These are phyloP conservation scores for Zaprionus obscuricornis DNA, from an alignment of 2,888 invertebrate species.

Conservation along the genomic window DNA sequence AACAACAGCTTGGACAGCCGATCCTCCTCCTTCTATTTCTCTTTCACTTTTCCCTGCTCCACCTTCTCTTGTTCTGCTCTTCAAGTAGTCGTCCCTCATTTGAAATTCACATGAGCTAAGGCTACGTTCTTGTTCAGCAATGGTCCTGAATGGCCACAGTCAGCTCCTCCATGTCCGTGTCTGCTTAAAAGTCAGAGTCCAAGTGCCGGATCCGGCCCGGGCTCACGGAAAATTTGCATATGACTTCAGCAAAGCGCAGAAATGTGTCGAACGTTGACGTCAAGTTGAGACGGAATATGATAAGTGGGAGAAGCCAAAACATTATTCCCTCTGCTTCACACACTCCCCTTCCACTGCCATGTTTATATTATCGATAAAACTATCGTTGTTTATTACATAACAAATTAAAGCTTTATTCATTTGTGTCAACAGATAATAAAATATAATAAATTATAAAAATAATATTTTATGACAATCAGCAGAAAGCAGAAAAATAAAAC, in stretches of 20 bases:
- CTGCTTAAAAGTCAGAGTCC: neutral
- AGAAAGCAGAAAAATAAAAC: no score
- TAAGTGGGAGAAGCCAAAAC: neutral
- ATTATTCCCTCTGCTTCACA: neutral
- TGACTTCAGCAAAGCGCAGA: conserved; percentile 16
- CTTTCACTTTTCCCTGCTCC: neutral
- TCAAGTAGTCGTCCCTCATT: conserved; percentile 44
- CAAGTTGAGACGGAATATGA: neutral
- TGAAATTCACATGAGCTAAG: conserved; percentile 65
- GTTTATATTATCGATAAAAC: no score
- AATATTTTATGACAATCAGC: no score
- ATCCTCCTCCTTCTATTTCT: neutral
- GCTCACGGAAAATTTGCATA: neutral
- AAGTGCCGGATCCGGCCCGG: neutral
- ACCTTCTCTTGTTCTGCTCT: neutral
- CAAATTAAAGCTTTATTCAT: no score
- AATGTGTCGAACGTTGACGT: conserved; percentile 14
- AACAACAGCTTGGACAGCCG: conserved; percentile 46
- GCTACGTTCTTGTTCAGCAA: conserved; percentile 44
- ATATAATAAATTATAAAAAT: no score
- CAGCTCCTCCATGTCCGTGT: neutral
- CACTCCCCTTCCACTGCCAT: no score
- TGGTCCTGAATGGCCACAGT: conserved; percentile 60
- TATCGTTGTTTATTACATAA: no score
- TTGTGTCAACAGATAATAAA: no score